phyloP scores from a whole-genome alignment of 2,888 invertebrate species.

The Acanthosepion lycidas region DNA sequence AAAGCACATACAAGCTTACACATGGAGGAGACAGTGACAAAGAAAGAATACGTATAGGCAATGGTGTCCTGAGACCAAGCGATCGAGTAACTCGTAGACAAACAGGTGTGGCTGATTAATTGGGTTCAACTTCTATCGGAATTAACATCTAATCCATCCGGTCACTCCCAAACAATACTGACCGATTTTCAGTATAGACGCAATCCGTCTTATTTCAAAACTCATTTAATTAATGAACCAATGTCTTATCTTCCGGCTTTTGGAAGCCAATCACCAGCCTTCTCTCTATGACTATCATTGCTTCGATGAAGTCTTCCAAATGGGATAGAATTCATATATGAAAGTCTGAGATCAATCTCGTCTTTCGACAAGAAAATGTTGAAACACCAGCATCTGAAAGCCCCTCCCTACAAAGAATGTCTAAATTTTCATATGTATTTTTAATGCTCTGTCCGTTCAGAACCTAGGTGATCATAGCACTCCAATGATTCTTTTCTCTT shows the following conservation, averaged over 20 bases:
- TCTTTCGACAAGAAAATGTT: not conserved
- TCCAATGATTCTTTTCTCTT: no score
- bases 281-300: not conserved
- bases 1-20: no score
- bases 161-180: conserved; percentile 7
- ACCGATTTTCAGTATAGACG: not conserved
- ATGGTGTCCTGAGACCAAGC: not conserved
- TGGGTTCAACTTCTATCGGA: conserved; percentile 12
- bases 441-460: no score
- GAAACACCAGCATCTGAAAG: not conserved
- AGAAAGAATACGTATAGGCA: no score
- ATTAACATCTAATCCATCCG: not conserved
- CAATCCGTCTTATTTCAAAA: not conserved
- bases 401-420: no score
- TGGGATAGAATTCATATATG: not conserved
- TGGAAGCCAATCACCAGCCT: not conserved
- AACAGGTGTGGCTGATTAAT: not conserved
- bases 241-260: not conserved
- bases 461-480: no score
- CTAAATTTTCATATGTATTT: no score
- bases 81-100: not conserved
- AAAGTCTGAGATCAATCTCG: not conserved
- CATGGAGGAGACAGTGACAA: no score
- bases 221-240: not conserved
- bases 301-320: not conserved